phyloP scores from a whole-genome alignment of 2,888 invertebrate species.

The Hydrotaea diabolus region DNA sequence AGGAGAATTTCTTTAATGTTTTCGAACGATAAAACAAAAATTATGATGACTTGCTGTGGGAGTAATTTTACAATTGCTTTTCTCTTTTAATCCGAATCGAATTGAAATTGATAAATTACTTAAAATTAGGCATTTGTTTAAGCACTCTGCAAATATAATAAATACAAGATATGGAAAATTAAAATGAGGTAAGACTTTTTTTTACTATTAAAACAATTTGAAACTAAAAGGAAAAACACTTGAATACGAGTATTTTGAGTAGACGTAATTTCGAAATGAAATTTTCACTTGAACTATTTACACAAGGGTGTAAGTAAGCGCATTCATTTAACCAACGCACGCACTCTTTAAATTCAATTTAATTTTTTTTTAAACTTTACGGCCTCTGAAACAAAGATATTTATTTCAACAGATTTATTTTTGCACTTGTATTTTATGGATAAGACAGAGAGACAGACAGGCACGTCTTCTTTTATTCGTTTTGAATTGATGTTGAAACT shows the following conservation, averaged over 20 bases:
- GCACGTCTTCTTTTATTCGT: background rate
- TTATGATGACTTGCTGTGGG: background rate
- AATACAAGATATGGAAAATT: conserved; percentile 4
- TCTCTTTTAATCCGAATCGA: no score
- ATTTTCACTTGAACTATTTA: conserved; percentile 30
- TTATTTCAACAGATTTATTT: conserved; percentile 57
- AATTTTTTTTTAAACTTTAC: conserved; percentile 1
- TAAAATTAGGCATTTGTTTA: conserved; percentile 43
- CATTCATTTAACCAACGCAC: conserved; percentile 9
- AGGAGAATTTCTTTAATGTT: background rate
- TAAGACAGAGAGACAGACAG: no score
- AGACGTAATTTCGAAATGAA: conserved; percentile 43
- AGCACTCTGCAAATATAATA: conserved; percentile 50
- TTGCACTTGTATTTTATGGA: conserved; percentile 47
- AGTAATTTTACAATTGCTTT: background rate
- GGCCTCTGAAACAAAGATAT: background rate
- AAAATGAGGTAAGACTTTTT: background rate
- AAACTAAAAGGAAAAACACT: conserved; percentile 53
- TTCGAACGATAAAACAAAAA: background rate
- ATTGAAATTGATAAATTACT: conserved; percentile 44
- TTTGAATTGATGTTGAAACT: background rate
- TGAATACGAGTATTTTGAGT: conserved; percentile 21
- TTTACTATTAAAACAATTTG: conserved; percentile 11
- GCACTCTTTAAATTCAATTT: conserved; percentile 14
- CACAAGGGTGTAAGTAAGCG: background rate